A percentile compares a stretch with the other conserved stretches of the same genome.
Evolutionary conservation across 2,113 vertebrate genomes (phyloP).

Genomic region (Lethenteron camtschaticum): DNA sequence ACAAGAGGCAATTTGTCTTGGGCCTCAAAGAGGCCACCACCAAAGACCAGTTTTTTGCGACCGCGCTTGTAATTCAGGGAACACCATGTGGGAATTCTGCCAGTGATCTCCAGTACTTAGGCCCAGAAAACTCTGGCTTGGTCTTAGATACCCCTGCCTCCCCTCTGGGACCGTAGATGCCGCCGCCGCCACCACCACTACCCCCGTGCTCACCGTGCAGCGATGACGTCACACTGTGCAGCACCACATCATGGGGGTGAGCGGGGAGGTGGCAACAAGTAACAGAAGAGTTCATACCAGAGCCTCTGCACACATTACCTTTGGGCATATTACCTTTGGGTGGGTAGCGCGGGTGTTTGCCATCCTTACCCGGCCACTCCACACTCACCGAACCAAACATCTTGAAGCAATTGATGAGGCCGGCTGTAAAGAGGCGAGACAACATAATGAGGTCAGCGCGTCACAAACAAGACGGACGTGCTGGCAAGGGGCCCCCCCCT

Average conservation of each 20-base stretch:
- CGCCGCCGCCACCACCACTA: slow-evolving; percentile 15
- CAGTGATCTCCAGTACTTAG: neutral
- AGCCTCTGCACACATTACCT: slow-evolving; percentile 49
- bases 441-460: too few species aligned
- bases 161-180: slow-evolving; percentile 26
- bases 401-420: slow-evolving; percentile 81
- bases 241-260: too few species aligned
- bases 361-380: slow-evolving; percentile 99
- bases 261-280: slow-evolving; percentile 15
- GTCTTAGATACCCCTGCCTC: slow-evolving; percentile 17
- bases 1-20: too few species aligned
- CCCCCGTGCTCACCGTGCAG: too few species aligned
- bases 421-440: slow-evolving; percentile 28
- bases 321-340: slow-evolving; percentile 99
- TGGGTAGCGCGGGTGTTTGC: slow-evolving; percentile 96
- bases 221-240: too few species aligned
- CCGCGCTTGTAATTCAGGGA: too few species aligned
- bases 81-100: neutral
- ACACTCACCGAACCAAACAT: slow-evolving; percentile 84
- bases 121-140: slow-evolving; percentile 3
- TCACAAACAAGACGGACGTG: too few species aligned
- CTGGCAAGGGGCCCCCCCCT: too few species aligned
- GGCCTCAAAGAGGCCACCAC: too few species aligned
- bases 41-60: too few species aligned
- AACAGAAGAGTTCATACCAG: slow-evolving; percentile 51